Evolutionary conservation across 2,113 vertebrate species (phyloP), one percentile per base, ranked within the genome.

Genomic region (Colossoma macropomum): DNA sequence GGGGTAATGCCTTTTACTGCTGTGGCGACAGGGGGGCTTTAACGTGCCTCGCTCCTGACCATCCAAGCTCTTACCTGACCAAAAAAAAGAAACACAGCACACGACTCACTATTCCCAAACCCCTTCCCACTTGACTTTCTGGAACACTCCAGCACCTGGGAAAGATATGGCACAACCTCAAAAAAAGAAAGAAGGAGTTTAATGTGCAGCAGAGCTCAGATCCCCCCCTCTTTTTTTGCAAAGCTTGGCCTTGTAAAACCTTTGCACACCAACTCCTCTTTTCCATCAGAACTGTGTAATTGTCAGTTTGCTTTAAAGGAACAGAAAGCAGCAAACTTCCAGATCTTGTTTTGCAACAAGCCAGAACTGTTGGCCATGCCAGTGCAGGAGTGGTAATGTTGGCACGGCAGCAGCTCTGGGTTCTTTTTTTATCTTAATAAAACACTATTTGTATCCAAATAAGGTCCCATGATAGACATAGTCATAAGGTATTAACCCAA

Each of bases 241-340:
- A 82, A 79, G 19, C 81, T 89, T 90, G 90, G 89, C 88, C 92
- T 91, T 90, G 89, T 92, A 91, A 93, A 93, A 92, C 83, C 83
- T 88, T 83, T 17, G 72, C 74, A 89, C 90, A 91, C 91, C 89
- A 90, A 90, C 86, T 92, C 83, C 86, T 86, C 88, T 89, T 85
- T 11, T 89, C 88, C 91, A 88, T 91, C 84, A 79, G 81, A 77
- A 83, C 86, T 89, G 84, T 86, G 80, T 90, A 90, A 87, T 90
- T 91, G 89, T 90, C 90, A 78, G 88, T 90, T 83, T 88, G 90
- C 81, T 75, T 90, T 86, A 85, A 68, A 85, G 84, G 54, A 90
- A 83, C 85, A 84, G 48, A 77, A 69, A 30, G 76, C 76, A 82
- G 76, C 48, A 41, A 80, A 68, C 66, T 85, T 88, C 88, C 84